Evolutionary conservation across 2,888 invertebrate genomes (phyloP), one percentile per base, ranked within the genome.

Genomic region (Conchocele bisecta): DNA sequence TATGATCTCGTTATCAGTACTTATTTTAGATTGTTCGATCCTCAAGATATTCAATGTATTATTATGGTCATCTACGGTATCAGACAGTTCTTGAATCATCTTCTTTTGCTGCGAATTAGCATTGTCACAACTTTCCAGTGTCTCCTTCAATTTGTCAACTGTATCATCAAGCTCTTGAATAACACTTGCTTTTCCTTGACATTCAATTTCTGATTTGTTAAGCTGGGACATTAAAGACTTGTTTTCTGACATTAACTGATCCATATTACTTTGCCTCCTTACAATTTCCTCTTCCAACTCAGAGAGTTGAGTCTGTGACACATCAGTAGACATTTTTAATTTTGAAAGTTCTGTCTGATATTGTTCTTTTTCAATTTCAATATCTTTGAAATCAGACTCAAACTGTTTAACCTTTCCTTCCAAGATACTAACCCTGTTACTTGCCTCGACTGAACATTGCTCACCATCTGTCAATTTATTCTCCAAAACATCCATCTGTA

Each of bases 1-100:
- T 15, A 79, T 35, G 17, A 54, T 29, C 28, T 75, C 79, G 20
- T 61, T 29, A 44, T 75, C 73, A 51, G 61, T 60, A 58, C 56
- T 60, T 39, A 60, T 66, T 29, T 72, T 56, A 24, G 54, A 56
- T 35, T 26, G 66, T 31, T 65, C 57, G 50, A 53, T 24, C 44
- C 22, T 65, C 20, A 46, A 39, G 58, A 7, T 54, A 37, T 26
- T 53, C 17, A 20, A 48, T 28, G 61, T 58, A 41, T 46, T 37
- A 58, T 61, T 48, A 31, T 54, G 28, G 17, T 31, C 22, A 9
- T 57, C 46, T 2, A 37, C 31, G 42, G 31, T 35, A 50, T 51
- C 54, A 29, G 53, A 50, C 39, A 60, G 28, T 46, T 65, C 56
- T 39, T 67, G 54, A 28, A 69, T 31, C 46, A 71, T 51, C 22